Evolutionary conservation across 2,888 invertebrate species (phyloP).

Genomic region (Beris morrisii): DNA sequence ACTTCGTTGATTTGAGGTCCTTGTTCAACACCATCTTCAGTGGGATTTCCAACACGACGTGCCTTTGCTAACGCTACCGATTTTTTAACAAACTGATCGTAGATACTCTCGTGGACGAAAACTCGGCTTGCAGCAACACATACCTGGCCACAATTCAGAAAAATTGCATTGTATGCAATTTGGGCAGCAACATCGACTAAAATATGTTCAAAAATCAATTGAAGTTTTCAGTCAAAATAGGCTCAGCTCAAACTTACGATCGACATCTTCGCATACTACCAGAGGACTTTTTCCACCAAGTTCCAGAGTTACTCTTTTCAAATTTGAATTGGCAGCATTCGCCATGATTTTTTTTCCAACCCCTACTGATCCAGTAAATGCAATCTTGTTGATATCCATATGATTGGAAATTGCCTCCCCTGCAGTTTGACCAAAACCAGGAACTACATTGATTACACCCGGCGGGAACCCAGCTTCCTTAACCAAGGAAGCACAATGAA

Average conservation of each 20-base stretch:
- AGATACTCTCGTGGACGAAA: constrained; percentile 84
- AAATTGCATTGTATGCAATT: constrained; percentile 67
- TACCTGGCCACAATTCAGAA: constrained; percentile 76
- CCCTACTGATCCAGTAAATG: constrained; percentile 77
- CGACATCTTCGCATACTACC: constrained; percentile 78
- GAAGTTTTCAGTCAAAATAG: not conserved
- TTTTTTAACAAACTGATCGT: constrained; percentile 80
- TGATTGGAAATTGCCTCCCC: constrained; percentile 73
- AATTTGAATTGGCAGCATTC: constrained; percentile 73
- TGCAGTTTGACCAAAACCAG: constrained; percentile 73
- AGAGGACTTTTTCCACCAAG: constrained; percentile 89
- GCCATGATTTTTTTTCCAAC: constrained; percentile 56
- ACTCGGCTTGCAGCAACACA: constrained; percentile 88
- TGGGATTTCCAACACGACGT: constrained; percentile 81
- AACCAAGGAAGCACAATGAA: constrained; percentile 70
- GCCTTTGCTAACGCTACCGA: constrained; percentile 69
- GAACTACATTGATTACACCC: constrained; percentile 76
- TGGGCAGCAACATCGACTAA: constrained; percentile 64
- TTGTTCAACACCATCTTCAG: constrained; percentile 66
- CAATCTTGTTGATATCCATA: constrained; percentile 72
- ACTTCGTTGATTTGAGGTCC: constrained; percentile 83
- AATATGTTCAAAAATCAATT: constrained; percentile 32
- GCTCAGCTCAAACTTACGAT: constrained; percentile 61
- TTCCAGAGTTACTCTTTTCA: constrained; percentile 82
- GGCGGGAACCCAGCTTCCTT: constrained; percentile 81